These are phyloP conservation scores for Cantharis nigra DNA, from an alignment of 2,888 invertebrate genomes.

Conservation along the genomic window DNA sequence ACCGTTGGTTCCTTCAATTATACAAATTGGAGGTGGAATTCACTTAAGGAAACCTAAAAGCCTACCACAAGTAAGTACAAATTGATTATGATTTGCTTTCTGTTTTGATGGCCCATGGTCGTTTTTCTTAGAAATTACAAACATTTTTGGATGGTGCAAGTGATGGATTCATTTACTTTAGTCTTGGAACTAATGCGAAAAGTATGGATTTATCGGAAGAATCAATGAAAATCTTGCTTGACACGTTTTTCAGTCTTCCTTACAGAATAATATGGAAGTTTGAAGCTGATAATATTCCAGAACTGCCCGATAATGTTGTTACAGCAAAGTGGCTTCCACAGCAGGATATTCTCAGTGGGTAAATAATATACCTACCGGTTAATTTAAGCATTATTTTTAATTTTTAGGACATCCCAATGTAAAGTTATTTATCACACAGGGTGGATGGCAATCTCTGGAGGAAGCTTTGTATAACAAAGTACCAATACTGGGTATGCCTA, in stretches of 20 bases:
- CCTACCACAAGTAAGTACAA: constrained; percentile 21
- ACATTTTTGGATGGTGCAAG: constrained; percentile 39
- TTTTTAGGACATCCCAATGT: background rate
- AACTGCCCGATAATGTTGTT: constrained; percentile 40
- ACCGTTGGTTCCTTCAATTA: constrained; percentile 26
- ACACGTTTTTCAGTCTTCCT: constrained; percentile 41
- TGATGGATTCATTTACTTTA: constrained; percentile 46
- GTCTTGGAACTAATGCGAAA: constrained; percentile 46
- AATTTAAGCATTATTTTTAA: background rate
- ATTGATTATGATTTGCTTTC: background rate
- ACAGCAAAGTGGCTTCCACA: constrained; percentile 9
- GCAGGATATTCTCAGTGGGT: constrained; percentile 9
- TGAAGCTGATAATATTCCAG: constrained; percentile 37
- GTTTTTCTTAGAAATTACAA: constrained; percentile 41
- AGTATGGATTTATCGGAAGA: constrained; percentile 37
- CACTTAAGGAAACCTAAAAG: constrained; percentile 21
- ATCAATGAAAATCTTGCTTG: constrained; percentile 37
- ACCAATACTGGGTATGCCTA: background rate
- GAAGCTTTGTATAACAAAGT: background rate
- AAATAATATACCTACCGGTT: background rate
- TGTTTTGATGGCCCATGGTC: background rate
- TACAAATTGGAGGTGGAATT: constrained; percentile 28
- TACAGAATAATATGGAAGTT: constrained; percentile 47
- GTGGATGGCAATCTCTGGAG: background rate
- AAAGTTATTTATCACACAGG: background rate